Evolutionary conservation across 2,797 vertebrate genomes (phyloP).

Genomic region (Nannoperca australis): DNA sequence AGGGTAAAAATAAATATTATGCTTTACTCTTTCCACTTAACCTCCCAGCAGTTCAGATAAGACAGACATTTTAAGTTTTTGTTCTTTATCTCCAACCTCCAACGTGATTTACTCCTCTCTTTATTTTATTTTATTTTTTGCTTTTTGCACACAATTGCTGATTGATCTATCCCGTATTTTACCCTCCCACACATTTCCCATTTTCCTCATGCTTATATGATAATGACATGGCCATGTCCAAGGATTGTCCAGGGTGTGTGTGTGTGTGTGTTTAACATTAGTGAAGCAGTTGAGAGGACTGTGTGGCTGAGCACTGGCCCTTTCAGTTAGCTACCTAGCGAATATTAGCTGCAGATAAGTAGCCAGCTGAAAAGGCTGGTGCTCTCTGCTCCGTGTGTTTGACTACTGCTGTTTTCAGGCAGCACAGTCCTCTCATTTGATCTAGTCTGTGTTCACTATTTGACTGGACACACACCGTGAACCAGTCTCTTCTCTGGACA

Average conservation of each 20-base stretch:
- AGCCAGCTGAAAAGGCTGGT: too few species aligned
- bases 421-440: not conserved
- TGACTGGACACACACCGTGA: not conserved
- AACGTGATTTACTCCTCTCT: not conserved
- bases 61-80: not conserved
- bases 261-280: constrained; percentile 1
- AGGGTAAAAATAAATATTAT: not conserved
- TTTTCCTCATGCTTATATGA: not conserved
- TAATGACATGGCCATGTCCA: not conserved
- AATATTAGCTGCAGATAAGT: not conserved
- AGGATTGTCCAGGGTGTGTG: not conserved
- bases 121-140: not conserved
- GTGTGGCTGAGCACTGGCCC: not conserved
- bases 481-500: not conserved
- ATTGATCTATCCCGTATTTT: not conserved
- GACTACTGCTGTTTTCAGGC: not conserved
- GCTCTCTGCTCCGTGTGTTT: not conserved
- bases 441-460: not conserved
- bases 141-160: not conserved
- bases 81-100: not conserved
- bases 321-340: not conserved
- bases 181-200: not conserved
- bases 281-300: not conserved
- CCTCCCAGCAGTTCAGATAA: not conserved
- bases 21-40: not conserved